Evolutionary conservation across 2,113 vertebrate species (phyloP).

Genomic region (Eira barbara): DNA sequence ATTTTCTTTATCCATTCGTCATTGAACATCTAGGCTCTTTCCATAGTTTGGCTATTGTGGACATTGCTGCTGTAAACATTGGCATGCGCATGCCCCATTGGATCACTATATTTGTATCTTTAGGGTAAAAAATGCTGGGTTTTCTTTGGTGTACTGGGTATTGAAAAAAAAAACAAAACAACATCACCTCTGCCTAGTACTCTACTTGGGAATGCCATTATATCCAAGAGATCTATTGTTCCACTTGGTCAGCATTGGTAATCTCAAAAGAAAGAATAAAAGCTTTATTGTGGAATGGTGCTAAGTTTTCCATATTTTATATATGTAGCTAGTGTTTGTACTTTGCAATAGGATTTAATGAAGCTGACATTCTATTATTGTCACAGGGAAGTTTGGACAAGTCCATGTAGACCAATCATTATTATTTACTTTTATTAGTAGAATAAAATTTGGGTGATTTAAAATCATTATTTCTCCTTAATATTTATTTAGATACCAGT

Average conservation of each 20-base stretch:
- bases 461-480: neutral
- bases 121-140: neutral
- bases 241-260: neutral
- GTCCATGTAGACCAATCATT: neutral
- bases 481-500: slow-evolving; percentile 22
- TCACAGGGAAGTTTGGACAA: neutral
- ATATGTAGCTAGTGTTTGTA: neutral
- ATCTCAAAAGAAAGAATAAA: slow-evolving; percentile 10
- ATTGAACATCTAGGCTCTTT: no score
- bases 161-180: neutral
- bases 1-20: no score
- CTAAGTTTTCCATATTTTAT: neutral
- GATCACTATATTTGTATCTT: no score
- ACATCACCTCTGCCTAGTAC: neutral
- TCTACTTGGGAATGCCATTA: neutral
- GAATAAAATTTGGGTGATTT: slow-evolving; percentile 4
- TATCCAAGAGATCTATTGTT: neutral
- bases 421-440: neutral
- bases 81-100: no score
- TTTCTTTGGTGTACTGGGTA: neutral
- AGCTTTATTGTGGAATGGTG: neutral
- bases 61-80: no score
- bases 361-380: neutral
- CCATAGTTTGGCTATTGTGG: no score
- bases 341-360: neutral